Conservation (phyloP, 1,140 invertebrate species). For the Brevipalpus yothersi region DNA sequence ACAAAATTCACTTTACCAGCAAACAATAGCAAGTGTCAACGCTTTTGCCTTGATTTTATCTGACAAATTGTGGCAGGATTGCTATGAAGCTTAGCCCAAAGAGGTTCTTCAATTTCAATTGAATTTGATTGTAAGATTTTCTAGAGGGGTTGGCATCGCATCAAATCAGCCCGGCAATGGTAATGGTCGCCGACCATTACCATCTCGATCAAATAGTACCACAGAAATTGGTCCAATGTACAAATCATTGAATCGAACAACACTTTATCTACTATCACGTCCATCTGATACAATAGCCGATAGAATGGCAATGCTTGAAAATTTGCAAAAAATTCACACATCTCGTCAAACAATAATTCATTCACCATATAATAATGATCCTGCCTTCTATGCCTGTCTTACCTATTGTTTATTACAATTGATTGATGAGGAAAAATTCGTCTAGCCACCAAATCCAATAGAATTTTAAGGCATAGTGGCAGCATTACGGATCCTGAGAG, state of each 20-base stretch:
- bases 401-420: slow-evolving; percentile 84
- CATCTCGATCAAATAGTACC: background rate
- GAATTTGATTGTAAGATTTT: background rate
- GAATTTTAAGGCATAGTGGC: background rate
- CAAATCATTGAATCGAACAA: slow-evolving; percentile 75
- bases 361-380: slow-evolving; percentile 73
- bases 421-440: slow-evolving; percentile 25
- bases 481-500: background rate
- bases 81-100: slow-evolving; percentile 1
- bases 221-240: slow-evolving; percentile 28
- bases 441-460: background rate
- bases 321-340: slow-evolving; percentile 72
- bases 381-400: slow-evolving; percentile 67
- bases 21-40: slow-evolving; percentile 3
- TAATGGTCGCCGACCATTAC: background rate
- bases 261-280: slow-evolving; percentile 72
- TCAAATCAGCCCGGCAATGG: background rate
- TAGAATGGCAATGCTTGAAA: slow-evolving; percentile 73
- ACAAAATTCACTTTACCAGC: background rate
- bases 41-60: background rate
- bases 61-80: slow-evolving; percentile 9
- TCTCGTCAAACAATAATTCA: slow-evolving; percentile 50
- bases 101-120: slow-evolving; percentile 4
- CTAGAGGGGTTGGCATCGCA: too few relatives aligned
- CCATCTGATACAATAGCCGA: slow-evolving; percentile 51